Conservation (phyloP, 2,113 vertebrate genomes). For the Tympanuchus pallidicinctus region DNA sequence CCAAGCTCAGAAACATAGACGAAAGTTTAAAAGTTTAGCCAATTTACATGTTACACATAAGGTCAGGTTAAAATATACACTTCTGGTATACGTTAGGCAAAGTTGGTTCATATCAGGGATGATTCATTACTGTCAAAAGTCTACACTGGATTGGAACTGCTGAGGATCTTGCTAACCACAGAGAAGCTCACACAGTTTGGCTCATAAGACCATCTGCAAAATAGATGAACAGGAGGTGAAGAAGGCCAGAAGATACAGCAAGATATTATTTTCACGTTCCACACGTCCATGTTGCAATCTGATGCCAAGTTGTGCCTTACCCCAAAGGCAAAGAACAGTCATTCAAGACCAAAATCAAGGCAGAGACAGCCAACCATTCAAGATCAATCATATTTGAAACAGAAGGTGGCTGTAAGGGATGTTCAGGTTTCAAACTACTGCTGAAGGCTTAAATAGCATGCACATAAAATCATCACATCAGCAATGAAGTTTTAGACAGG, state of each 20-base stretch:
- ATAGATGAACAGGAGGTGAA: background rate
- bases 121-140: background rate
- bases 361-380: background rate
- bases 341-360: too few relatives aligned
- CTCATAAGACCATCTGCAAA: background rate
- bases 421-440: background rate
- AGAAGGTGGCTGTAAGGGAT: background rate
- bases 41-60: background rate
- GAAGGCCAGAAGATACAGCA: background rate
- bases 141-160: background rate
- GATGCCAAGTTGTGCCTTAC: background rate
- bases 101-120: background rate
- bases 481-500: background rate
- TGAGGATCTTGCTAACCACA: background rate
- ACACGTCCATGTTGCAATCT: background rate
- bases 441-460: background rate
- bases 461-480: background rate
- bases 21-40: background rate
- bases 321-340: background rate
- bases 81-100: background rate
- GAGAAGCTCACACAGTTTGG: background rate
- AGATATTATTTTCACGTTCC: background rate
- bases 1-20: background rate
- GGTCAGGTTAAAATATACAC: background rate
- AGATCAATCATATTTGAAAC: background rate